Conservation (phyloP, 37 sponge, comb jelly and placozoan species). For the Axinella damicornis region DNA sequence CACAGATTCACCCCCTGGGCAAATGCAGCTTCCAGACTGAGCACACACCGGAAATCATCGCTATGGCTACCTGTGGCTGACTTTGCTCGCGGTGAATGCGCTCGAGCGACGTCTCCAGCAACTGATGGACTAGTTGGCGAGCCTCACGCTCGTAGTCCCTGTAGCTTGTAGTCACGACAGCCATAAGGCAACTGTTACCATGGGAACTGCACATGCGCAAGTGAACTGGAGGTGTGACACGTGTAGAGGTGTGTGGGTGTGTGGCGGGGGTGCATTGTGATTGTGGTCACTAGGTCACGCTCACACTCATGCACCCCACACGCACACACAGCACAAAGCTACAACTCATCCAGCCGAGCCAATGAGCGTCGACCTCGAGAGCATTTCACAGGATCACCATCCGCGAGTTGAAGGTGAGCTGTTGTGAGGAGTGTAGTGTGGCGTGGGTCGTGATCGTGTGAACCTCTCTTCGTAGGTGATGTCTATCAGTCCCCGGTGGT, state of each 20-base stretch:
- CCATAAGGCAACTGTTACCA: constrained; percentile 7
- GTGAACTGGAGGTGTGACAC: not conserved
- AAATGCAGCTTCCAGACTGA: too few relatives aligned
- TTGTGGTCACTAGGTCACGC: constrained; percentile 23
- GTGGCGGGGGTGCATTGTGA: constrained; percentile 23
- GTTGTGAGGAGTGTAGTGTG: too few relatives aligned
- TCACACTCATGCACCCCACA: constrained; percentile 26
- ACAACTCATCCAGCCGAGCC: not conserved
- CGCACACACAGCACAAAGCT: not conserved
- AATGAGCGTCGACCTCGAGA: not conserved
- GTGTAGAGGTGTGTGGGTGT: constrained; percentile 18
- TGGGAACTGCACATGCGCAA: constrained; percentile 26
- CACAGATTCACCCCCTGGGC: too few relatives aligned
- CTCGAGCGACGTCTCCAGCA: not conserved
- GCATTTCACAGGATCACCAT: not conserved
- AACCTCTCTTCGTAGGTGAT: too few relatives aligned
- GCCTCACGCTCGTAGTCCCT: constrained; percentile 43
- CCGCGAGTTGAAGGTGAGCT: not conserved
- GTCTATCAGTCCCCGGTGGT: too few relatives aligned
- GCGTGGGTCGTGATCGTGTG: too few relatives aligned
- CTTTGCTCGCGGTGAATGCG: not conserved
- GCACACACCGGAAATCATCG: too few relatives aligned
- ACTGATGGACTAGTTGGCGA: constrained; percentile 21
- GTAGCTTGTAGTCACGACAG: constrained; percentile 5
- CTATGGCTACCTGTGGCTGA: too few relatives aligned